Conservation (phyloP, 2,113 vertebrate genomes). For the Sander vitreus region DNA sequence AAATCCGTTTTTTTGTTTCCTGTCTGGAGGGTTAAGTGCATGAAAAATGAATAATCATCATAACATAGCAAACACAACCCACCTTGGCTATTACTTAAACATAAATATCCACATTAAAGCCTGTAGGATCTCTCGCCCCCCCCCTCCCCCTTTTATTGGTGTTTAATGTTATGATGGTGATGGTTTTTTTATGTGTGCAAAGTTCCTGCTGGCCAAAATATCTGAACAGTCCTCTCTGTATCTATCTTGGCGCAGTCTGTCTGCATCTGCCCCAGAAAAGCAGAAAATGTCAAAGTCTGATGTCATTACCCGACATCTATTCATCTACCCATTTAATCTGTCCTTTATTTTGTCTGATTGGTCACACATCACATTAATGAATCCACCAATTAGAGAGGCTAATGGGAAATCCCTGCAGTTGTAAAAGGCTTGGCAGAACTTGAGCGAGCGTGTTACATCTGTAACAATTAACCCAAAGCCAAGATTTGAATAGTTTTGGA, state of each 20-base stretch:
- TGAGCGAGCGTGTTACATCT: slow-evolving; percentile 22
- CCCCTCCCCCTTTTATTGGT: background rate
- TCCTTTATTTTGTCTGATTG: slow-evolving; percentile 45
- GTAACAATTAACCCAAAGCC: slow-evolving; percentile 28
- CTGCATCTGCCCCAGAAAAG: slow-evolving; percentile 16
- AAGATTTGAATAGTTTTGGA: slow-evolving; percentile 30
- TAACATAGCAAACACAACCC: slow-evolving; percentile 6
- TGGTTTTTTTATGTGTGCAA: background rate
- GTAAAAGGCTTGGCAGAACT: slow-evolving; percentile 51
- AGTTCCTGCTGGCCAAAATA: background rate
- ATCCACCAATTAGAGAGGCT: slow-evolving; percentile 42
- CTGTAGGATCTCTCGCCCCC: too few species aligned
- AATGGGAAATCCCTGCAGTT: slow-evolving; percentile 49
- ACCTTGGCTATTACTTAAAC: background rate
- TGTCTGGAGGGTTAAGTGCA: slow-evolving; percentile 15
- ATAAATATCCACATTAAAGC: background rate
- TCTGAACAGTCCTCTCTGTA: background rate
- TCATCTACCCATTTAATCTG: slow-evolving; percentile 39
- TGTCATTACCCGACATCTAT: slow-evolving; percentile 22
- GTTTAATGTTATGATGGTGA: background rate
- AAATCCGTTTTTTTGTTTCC: slow-evolving; percentile 24
- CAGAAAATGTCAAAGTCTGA: slow-evolving; percentile 32
- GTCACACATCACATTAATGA: slow-evolving; percentile 52
- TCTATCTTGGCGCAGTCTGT: background rate
- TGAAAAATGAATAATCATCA: slow-evolving; percentile 25